These are phyloP conservation scores for Drosophila virilis DNA, from an alignment of 1,140 invertebrate genomes.

Conservation along the genomic window DNA sequence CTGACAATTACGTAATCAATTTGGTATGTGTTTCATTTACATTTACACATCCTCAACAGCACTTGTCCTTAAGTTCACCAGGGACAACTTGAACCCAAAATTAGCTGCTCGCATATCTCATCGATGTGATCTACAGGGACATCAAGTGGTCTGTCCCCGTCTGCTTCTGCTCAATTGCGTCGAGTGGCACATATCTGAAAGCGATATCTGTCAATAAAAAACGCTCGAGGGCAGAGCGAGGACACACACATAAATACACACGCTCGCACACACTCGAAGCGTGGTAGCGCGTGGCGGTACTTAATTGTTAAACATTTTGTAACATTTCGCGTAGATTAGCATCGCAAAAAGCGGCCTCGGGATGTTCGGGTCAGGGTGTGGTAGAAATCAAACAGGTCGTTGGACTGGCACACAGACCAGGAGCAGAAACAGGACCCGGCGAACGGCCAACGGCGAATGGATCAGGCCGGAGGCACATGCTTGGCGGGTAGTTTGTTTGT, in stretches of 20 bases:
- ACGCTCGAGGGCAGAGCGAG: slow-evolving; percentile 34
- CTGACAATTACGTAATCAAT: neutral
- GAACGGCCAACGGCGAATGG: slow-evolving; percentile 10
- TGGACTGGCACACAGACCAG: slow-evolving; percentile 4
- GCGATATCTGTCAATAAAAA: slow-evolving; percentile 74
- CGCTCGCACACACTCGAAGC: slow-evolving; percentile 62
- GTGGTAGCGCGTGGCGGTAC: slow-evolving; percentile 78
- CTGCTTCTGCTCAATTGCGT: slow-evolving; percentile 42
- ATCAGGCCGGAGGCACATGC: slow-evolving; percentile 21
- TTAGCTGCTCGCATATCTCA: slow-evolving; percentile 62
- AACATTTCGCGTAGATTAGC: slow-evolving; percentile 83
- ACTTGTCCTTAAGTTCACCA: slow-evolving; percentile 52
- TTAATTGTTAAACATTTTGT: slow-evolving; percentile 84
- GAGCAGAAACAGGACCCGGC: slow-evolving; percentile 9
- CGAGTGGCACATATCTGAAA: slow-evolving; percentile 66
- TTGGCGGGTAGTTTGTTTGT: slow-evolving; percentile 67
- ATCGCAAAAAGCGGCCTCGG: slow-evolving; percentile 67
- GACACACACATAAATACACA: slow-evolving; percentile 6
- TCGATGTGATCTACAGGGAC: slow-evolving; percentile 50
- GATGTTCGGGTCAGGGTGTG: slow-evolving; percentile 31
- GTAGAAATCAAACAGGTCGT: slow-evolving; percentile 77
- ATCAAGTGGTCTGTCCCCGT: slow-evolving; percentile 51
- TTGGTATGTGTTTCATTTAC: neutral
- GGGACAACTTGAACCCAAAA: slow-evolving; percentile 56
- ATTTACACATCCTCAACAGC: slow-evolving; percentile 26